These are phyloP conservation scores for Drosophila siamana DNA, from an alignment of 2,888 invertebrate species.

Conservation along the genomic window DNA sequence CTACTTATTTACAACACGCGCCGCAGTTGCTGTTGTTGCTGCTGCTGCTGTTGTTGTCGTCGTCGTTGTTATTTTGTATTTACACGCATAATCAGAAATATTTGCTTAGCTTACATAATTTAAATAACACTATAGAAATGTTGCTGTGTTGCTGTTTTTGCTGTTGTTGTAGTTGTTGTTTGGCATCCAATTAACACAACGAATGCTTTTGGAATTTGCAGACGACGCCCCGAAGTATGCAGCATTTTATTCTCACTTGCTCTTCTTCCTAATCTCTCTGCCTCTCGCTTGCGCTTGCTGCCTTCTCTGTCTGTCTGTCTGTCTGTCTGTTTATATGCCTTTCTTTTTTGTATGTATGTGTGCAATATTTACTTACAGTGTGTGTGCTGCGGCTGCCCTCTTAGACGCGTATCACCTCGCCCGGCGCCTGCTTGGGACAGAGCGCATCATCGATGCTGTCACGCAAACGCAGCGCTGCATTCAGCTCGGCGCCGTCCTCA, in stretches of 20 bases:
- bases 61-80: conserved; percentile 27
- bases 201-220: conserved; percentile 4
- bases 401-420: conserved; percentile 85
- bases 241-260: not conserved
- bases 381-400: conserved; percentile 12
- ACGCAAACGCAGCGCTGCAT: conserved; percentile 66
- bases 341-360: conserved; percentile 23
- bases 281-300: not conserved
- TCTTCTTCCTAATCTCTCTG: not conserved
- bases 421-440: conserved; percentile 83
- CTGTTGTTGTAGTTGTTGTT: conserved; percentile 7
- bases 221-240: not conserved
- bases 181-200: conserved; percentile 21
- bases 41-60: not conserved
- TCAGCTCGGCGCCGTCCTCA: conserved; percentile 63
- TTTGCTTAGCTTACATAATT: conserved; percentile 50
- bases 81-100: conserved; percentile 59
- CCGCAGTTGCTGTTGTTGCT: not conserved
- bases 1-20: conserved; percentile 44
- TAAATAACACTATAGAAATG: conserved; percentile 26
- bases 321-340: not conserved
- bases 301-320: not conserved
- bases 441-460: conserved; percentile 79
- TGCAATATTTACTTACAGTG: conserved; percentile 63
- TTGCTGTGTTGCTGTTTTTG: conserved; percentile 2